Evolutionary conservation across 1,140 invertebrate genomes (phyloP).

Genomic region (Apis cerana): DNA sequence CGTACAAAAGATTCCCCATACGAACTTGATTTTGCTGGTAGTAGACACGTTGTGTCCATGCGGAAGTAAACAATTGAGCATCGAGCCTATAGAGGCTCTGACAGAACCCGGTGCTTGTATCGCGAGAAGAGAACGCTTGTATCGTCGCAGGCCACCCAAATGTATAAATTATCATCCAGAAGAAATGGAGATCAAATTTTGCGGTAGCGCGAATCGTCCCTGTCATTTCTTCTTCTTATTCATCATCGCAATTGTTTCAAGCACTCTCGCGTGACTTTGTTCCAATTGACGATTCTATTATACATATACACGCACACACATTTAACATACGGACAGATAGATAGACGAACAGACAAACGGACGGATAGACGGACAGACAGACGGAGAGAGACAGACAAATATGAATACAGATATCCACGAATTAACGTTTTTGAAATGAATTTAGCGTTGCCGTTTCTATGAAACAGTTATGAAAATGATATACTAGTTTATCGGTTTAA

Average conservation of each 20-base stretch:
- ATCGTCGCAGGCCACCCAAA: conserved; percentile 87
- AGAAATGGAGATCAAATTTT: conserved; percentile 89
- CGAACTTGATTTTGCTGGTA: conserved; percentile 93
- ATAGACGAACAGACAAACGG: not conserved
- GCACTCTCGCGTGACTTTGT: conserved; percentile 67
- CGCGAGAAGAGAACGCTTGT: conserved; percentile 83
- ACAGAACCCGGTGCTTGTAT: conserved; percentile 79
- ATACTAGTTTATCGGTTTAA: conserved; percentile 44
- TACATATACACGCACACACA: conserved; percentile 42
- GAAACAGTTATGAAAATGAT: conserved; percentile 56
- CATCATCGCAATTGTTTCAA: conserved; percentile 43
- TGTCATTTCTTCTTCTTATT: conserved; percentile 51
- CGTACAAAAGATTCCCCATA: conserved; percentile 95
- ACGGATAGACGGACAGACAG: too few relatives aligned
- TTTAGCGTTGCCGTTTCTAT: conserved; percentile 64
- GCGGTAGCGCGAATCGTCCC: conserved; percentile 79
- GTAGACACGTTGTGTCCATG: conserved; percentile 95
- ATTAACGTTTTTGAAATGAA: conserved; percentile 62
- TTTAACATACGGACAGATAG: not conserved
- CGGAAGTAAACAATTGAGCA: conserved; percentile 90
- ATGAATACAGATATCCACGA: conserved; percentile 37
- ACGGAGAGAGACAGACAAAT: not conserved
- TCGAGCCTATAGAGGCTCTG: conserved; percentile 87
- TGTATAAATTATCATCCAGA: conserved; percentile 95
- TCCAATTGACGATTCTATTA: conserved; percentile 26